Conservation (phyloP, 2,797 vertebrate genomes). For the Hippocampus kuda region DNA sequence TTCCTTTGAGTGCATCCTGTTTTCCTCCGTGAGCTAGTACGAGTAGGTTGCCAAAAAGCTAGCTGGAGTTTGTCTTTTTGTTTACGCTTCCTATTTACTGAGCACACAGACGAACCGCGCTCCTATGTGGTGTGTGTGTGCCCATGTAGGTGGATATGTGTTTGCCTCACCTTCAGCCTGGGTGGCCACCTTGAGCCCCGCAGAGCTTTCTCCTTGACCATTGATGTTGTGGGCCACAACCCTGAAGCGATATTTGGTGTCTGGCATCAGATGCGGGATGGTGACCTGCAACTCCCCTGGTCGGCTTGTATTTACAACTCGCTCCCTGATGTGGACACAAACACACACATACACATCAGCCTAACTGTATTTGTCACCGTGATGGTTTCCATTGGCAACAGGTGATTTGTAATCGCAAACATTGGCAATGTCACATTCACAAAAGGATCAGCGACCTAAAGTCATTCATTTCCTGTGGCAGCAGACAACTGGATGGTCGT, state of each 20-base stretch:
- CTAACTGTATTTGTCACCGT: neutral
- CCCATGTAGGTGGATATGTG: constrained; percentile 4
- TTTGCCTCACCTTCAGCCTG: constrained; percentile 82
- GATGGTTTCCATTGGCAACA: neutral
- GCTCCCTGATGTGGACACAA: constrained; percentile 70
- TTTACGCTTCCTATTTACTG: constrained; percentile 34
- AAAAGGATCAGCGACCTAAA: neutral
- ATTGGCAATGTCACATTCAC: neutral
- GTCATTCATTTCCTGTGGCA: neutral
- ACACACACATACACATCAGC: constrained; percentile 1
- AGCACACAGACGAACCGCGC: constrained; percentile 13
- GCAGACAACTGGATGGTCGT: neutral
- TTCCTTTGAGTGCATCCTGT: constrained; percentile 39
- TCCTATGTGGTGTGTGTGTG: constrained; percentile 6
- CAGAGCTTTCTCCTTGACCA: constrained; percentile 84
- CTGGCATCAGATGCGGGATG: constrained; percentile 92
- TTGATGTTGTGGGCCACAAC: constrained; percentile 86
- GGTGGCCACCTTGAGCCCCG: constrained; percentile 81
- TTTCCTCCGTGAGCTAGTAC: constrained; percentile 30
- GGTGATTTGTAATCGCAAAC: neutral
- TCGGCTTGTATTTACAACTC: constrained; percentile 84
- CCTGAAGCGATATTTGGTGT: constrained; percentile 84
- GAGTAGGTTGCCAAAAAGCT: constrained; percentile 28
- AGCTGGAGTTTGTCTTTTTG: constrained; percentile 23
- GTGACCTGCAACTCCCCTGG: constrained; percentile 90